Evolutionary conservation across 2,888 invertebrate genomes (phyloP).

Genomic region (Uloborus plumipes): DNA sequence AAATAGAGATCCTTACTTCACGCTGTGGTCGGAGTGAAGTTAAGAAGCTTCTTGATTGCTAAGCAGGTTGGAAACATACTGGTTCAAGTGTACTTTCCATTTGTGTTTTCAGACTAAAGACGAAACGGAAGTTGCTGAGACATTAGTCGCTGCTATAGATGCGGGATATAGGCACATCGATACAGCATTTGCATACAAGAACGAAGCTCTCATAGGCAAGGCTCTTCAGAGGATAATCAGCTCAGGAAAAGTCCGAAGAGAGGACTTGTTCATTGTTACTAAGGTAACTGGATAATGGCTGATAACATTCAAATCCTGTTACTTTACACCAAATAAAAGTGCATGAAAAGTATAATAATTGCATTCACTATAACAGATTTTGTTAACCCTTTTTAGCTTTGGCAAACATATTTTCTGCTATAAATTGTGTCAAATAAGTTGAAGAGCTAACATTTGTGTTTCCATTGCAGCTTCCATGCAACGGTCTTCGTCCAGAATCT

Average conservation of each 20-base stretch:
- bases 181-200: constrained; percentile 66
- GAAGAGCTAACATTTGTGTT: too few relatives aligned
- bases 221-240: constrained; percentile 61
- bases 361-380: too few relatives aligned
- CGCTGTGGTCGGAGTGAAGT: too few relatives aligned
- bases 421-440: too few relatives aligned
- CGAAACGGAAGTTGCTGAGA: constrained; percentile 20
- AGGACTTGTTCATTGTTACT: constrained; percentile 67
- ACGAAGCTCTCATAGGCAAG: constrained; percentile 66
- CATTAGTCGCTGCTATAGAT: constrained; percentile 34
- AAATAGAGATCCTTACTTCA: too few relatives aligned
- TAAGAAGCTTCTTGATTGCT: too few relatives aligned
- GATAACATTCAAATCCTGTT: too few relatives aligned
- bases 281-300: constrained; percentile 55
- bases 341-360: too few relatives aligned
- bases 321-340: too few relatives aligned
- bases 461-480: constrained; percentile 70
- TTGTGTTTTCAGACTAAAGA: constrained; percentile 30
- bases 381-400: too few relatives aligned
- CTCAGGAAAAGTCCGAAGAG: constrained; percentile 56
- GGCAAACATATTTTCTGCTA: too few relatives aligned
- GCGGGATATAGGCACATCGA: constrained; percentile 67
- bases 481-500: constrained; percentile 79
- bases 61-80: background rate
- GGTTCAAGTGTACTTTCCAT: background rate